phyloP scores from a whole-genome alignment of 2,888 invertebrate genomes.

The Apoderus coryli region DNA sequence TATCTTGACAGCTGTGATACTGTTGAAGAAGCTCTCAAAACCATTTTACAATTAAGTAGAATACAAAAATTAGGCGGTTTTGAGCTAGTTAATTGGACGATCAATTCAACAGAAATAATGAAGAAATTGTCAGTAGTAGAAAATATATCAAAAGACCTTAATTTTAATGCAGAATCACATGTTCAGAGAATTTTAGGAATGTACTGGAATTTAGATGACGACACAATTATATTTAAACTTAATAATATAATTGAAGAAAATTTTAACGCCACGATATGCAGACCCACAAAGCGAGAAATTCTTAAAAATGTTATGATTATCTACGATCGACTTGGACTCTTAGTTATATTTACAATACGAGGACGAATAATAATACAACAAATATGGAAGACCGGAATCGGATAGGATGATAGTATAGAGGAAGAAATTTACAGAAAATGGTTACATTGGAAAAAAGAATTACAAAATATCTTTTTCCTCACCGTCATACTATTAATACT shows the following conservation, averaged over 20 bases:
- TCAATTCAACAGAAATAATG: conserved; percentile 15
- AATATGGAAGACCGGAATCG: no score
- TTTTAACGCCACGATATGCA: no score
- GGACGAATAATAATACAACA: no score
- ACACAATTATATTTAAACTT: conserved; percentile 5
- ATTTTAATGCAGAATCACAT: neutral
- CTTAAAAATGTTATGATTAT: no score
- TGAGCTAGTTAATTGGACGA: conserved; percentile 19
- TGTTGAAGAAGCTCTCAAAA: conserved; percentile 15
- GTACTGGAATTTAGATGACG: conserved; percentile 7
- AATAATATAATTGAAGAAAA: conserved; percentile 1
- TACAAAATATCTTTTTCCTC: no score
- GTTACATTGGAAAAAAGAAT: no score
- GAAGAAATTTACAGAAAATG: no score
- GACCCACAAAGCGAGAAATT: conserved; percentile 3
- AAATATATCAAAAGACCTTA: conserved; percentile 1
- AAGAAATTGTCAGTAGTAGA: neutral
- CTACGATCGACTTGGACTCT: conserved; percentile 1
- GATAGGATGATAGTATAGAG: no score
- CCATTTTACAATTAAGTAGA: conserved; percentile 6
- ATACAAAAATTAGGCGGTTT: conserved; percentile 13
- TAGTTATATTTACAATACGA: conserved; percentile 4
- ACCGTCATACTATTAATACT: no score
- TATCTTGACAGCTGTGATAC: conserved; percentile 13
- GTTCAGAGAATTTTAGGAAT: conserved; percentile 10